These are phyloP conservation scores for Macroramphosus scolopax DNA, from an alignment of 2,797 vertebrate species.

Conservation along the genomic window DNA sequence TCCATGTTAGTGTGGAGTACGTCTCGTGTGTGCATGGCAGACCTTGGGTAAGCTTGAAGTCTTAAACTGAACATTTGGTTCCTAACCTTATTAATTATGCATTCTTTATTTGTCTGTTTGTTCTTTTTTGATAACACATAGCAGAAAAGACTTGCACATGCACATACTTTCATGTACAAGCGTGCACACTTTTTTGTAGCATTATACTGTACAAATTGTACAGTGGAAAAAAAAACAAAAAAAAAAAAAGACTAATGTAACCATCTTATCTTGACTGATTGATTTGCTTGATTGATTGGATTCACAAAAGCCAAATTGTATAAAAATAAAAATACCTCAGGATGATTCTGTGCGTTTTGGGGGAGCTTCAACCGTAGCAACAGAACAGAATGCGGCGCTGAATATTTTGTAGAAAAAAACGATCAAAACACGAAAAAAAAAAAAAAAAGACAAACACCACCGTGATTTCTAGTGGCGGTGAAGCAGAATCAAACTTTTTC, in stretches of 20 bases:
- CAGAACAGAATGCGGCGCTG: constrained; percentile 41
- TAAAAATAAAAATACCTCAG: constrained; percentile 81
- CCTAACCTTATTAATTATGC: constrained; percentile 48
- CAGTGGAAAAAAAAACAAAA: constrained; percentile 34
- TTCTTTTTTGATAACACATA: constrained; percentile 44
- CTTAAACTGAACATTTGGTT: constrained; percentile 58
- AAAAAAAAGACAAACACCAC: constrained; percentile 15
- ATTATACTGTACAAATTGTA: constrained; percentile 50
- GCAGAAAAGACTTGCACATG: constrained; percentile 56
- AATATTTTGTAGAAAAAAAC: constrained; percentile 54
- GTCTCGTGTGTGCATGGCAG: constrained; percentile 56
- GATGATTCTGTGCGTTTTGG: constrained; percentile 74
- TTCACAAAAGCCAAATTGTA: constrained; percentile 75
- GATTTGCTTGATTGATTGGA: constrained; percentile 69
- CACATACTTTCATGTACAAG: constrained; percentile 48
- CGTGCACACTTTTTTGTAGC: constrained; percentile 57
- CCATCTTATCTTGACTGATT: constrained; percentile 50
- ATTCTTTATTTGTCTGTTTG: constrained; percentile 29
- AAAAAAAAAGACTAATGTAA: constrained; percentile 30
- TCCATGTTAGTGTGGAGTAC: constrained; percentile 50
- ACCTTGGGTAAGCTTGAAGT: constrained; percentile 71
- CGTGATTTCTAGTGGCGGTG: constrained; percentile 39
- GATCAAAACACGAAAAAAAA: constrained; percentile 1
- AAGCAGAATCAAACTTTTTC: constrained; percentile 51
- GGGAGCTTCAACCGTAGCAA: constrained; percentile 55